Evolutionary conservation across 1,140 invertebrate genomes (phyloP).

Genomic region (Agrypnia vestita): DNA sequence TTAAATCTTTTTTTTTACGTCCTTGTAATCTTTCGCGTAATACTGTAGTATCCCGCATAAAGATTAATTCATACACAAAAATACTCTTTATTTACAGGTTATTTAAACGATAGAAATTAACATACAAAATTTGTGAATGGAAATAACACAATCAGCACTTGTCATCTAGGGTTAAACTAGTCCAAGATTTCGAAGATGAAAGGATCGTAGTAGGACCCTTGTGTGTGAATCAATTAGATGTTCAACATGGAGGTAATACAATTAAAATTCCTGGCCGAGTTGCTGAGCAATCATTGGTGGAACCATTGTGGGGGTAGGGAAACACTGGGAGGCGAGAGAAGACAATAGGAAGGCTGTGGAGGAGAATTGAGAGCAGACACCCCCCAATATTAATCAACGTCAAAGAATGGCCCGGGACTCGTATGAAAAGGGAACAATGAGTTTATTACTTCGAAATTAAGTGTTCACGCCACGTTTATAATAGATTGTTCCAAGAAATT

Average conservation of each 20-base stretch:
- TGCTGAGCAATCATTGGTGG: constrained; percentile 42
- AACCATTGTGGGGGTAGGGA: constrained; percentile 32
- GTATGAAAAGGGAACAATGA: constrained; percentile 22
- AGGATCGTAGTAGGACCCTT: background rate
- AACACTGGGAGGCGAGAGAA: constrained; percentile 40
- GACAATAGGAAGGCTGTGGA: background rate
- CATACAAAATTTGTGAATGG: too few relatives aligned
- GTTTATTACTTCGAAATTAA: background rate
- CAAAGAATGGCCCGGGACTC: background rate
- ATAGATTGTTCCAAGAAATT: background rate
- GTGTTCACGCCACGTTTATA: constrained; percentile 1
- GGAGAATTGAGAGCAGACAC: background rate
- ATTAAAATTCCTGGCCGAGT: constrained; percentile 28
- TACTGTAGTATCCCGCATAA: too few relatives aligned
- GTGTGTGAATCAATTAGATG: constrained; percentile 23
- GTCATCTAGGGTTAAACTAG: too few relatives aligned
- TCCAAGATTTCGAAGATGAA: too few relatives aligned
- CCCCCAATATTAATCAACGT: constrained; percentile 51
- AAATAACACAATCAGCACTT: too few relatives aligned
- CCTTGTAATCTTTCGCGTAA: too few relatives aligned
- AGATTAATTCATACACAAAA: too few relatives aligned
- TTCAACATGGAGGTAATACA: constrained; percentile 21
- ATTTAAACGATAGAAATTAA: too few relatives aligned
- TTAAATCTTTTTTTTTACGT: too few relatives aligned
- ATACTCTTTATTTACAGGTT: too few relatives aligned